Base-by-base conservation (phyloP, 2,888 invertebrate species). In the Dascillus cervinus region DNA sequence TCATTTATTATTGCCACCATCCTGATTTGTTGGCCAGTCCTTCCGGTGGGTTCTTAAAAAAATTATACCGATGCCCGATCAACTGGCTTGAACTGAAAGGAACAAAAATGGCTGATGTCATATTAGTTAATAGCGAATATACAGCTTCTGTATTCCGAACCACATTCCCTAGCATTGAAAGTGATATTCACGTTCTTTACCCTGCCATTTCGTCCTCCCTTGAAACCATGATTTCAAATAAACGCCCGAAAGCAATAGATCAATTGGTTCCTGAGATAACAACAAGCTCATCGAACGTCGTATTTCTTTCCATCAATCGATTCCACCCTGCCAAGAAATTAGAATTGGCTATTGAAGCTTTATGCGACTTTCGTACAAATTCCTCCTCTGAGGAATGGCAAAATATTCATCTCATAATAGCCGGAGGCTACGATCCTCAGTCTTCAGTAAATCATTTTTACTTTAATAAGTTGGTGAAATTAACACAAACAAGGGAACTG, bases 271-370 rank as follows among this genome's bases (percentile, higher is more conserved):
- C 55, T 11, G 52, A 59, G 35, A 50, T 63, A 64, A 25, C 64
- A 64, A n/a, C 32, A 8, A 43, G 37, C 11, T 61, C 69, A 3
- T 73, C 78, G 43, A 71, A 72, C 46, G 73, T 79, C 50, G 63
- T 90, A 19, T 87, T 96, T 58, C 67, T 98, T 5, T 98, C 97
- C 1, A 83, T 99, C 43, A 99, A 98, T 67, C 79, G 98, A 39
- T 99, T 86, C 66, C 98, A 99, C 58, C 77, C 91, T 4, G 98
- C 98, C 60, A 99, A 99, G 65, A 88, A 94, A 61, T 69, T 98
- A n/a, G 71, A 72, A 19, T 61, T 98, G 24, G 95, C 95, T 0
- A 64, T 99, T 24, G 66, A 79, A 50, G 82, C 94, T 3, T 71
- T 98, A 47, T 77, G 82, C 51, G 65, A 75, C 50, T 62, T 87